Evolutionary conservation across 1,140 invertebrate species (phyloP).

Genomic region (Pseudomyrmex pallidus): DNA sequence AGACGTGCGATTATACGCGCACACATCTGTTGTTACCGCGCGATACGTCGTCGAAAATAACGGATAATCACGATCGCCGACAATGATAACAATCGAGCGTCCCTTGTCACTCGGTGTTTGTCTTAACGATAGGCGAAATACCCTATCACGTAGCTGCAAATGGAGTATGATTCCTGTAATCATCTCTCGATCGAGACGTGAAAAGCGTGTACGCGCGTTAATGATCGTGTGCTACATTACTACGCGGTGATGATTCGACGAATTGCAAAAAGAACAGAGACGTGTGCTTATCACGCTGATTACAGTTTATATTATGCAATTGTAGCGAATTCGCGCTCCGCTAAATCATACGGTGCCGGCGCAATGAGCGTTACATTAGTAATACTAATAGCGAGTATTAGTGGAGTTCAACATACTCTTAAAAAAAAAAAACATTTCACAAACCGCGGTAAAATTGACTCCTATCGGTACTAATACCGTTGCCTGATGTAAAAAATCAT

Average conservation of each 20-base stretch:
- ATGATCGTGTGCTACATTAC: background rate
- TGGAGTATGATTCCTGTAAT: constrained; percentile 39
- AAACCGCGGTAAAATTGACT: too few species aligned
- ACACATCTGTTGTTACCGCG: constrained; percentile 14
- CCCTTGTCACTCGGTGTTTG: constrained; percentile 18
- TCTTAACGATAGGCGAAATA: constrained; percentile 11
- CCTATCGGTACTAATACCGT: too few species aligned
- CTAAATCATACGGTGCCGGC: background rate
- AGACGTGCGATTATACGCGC: constrained; percentile 45
- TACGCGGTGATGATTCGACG: constrained; percentile 4
- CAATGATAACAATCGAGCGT: constrained; percentile 15
- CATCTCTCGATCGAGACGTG: background rate
- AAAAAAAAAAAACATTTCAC: too few species aligned
- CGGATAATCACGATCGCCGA: constrained; percentile 21
- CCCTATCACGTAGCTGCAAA: constrained; percentile 16
- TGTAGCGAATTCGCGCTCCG: background rate
- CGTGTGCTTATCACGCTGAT: constrained; percentile 10
- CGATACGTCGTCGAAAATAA: constrained; percentile 42
- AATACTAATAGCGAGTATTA: background rate
- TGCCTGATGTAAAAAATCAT: too few species aligned
- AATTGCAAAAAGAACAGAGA: constrained; percentile 11
- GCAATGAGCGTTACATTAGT: background rate
- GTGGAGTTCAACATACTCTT: background rate
- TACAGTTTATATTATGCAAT: constrained; percentile 17
- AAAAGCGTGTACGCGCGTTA: constrained; percentile 4